Conservation (phyloP, 2,888 invertebrate genomes). For the Lydus trimaculatus region DNA sequence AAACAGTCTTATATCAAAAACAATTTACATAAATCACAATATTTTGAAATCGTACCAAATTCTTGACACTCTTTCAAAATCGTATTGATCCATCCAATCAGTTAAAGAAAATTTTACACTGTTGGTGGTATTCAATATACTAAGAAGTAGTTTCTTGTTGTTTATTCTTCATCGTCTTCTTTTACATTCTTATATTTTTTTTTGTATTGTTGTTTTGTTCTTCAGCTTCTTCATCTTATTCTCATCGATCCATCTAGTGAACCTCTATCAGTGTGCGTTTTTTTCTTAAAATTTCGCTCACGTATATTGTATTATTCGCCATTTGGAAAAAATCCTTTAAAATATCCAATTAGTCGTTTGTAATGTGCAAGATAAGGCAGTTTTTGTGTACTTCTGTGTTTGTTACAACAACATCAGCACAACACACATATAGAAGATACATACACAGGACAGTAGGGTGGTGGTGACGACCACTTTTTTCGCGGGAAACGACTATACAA, state of each 20-base stretch:
- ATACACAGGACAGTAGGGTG: conserved; percentile 26
- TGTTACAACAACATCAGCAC: conserved; percentile 48
- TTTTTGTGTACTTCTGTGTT: conserved; percentile 47
- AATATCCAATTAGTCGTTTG: conserved; percentile 57
- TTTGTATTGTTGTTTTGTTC: not conserved
- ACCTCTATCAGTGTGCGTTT: conserved; percentile 39
- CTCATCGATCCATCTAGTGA: conserved; percentile 38
- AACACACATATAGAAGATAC: conserved; percentile 32
- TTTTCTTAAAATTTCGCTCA: conserved; percentile 52
- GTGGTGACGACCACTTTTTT: conserved; percentile 57
- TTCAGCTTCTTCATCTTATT: not conserved
- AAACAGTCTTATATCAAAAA: too few relatives aligned
- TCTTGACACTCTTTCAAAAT: not conserved
- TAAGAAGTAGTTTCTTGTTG: not conserved
- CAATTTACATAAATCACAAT: too few relatives aligned
- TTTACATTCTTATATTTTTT: conserved; percentile 9
- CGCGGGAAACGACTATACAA: conserved; percentile 53
- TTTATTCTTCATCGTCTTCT: not conserved
- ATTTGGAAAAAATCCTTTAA: conserved; percentile 54
- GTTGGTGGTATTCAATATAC: conserved; percentile 22
- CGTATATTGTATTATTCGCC: conserved; percentile 53
- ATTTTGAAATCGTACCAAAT: too few relatives aligned
- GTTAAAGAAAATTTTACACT: conserved; percentile 18
- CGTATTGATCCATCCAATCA: not conserved
- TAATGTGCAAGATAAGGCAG: conserved; percentile 56